Evolutionary conservation across 2,888 invertebrate species (phyloP), one percentile per base, ranked within the genome.

Genomic region (Pollenia angustigena): DNA sequence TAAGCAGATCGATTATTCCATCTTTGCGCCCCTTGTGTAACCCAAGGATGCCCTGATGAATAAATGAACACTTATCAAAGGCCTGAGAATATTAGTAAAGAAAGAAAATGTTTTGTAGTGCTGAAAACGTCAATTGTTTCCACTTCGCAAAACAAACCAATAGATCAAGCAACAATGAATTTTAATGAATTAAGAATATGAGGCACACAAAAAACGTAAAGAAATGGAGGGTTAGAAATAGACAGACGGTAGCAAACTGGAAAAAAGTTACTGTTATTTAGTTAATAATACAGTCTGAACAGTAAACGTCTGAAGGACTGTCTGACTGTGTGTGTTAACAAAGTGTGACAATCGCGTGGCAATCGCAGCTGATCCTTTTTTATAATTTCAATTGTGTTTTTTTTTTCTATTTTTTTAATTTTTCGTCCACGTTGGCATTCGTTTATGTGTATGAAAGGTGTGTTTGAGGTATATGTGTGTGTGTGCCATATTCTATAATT

Each of bases 281-380:
- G 40, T 48, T 56, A 56, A 40, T 18, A 66, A 23, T 66, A 66
- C 40, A 81, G 44, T 81, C 79, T 68, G 32, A 32, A 32, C 32
- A 32, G 62, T 71, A 32, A 62, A 23, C 44, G 50, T 23, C n/a
- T 71, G 42, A 16, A 12, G 40, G 40, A 8, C n/a, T 82, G 11
- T 50, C 52, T 79, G 75, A 54, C 48, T 79, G 32, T 64, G 23
- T 40, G 56, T 66, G 76, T 76, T 74, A 85, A 66, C 87, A 88
- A 89, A 89, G 89, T 88, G 89, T 89, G 89, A 88, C 89, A 88
- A 88, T 88, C 89, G 89, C 89, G 89, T 89, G 89, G 89, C 89
- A 89, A 85, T 88, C 85, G 87, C 87, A 87, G 81, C 87, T 84
- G 88, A 85, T 85, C 82, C 75, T 68, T 78, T 85, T 80, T 78